A percentile compares a stretch with the other conserved stretches of the same genome.
phyloP scores from a whole-genome alignment of 1,140 invertebrate genomes.

The Polypedilum pembai region DNA sequence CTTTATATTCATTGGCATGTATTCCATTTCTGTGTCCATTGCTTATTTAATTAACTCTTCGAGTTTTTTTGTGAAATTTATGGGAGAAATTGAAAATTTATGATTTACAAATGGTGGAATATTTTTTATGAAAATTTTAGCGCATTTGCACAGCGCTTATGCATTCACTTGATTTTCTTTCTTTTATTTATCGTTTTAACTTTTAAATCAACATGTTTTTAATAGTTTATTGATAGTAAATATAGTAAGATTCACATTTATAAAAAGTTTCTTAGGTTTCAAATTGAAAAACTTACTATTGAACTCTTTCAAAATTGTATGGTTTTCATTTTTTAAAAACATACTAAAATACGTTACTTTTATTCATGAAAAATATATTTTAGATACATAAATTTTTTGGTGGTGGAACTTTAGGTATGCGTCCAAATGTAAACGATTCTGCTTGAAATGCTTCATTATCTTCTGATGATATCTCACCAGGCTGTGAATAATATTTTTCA shows the following conservation, averaged over 20 bases:
- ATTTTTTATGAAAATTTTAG: neutral
- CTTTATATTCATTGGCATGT: neutral
- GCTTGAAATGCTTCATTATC: constrained; percentile 41
- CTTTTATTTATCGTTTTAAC: no score
- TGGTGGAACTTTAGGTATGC: constrained; percentile 38
- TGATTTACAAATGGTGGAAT: neutral
- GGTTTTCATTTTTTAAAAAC: no score
- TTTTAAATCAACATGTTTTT: no score
- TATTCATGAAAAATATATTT: no score
- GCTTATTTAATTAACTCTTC: neutral
- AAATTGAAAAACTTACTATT: no score
- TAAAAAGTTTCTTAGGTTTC: no score
- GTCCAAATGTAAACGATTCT: constrained; percentile 35
- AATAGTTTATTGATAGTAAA: no score
- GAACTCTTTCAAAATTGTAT: no score
- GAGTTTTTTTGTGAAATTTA: neutral
- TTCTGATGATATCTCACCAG: constrained; percentile 36
- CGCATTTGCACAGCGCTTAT: no score
- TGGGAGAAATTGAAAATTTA: neutral
- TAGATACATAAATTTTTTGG: constrained; percentile 31
- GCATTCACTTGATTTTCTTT: no score
- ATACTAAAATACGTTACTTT: no score
- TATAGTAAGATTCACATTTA: no score
- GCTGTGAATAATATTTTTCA: constrained; percentile 34
- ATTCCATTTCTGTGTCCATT: constrained; percentile 6